Evolutionary conservation across 2,797 vertebrate species (phyloP).

Genomic region (Anabacerthia variegaticeps): DNA sequence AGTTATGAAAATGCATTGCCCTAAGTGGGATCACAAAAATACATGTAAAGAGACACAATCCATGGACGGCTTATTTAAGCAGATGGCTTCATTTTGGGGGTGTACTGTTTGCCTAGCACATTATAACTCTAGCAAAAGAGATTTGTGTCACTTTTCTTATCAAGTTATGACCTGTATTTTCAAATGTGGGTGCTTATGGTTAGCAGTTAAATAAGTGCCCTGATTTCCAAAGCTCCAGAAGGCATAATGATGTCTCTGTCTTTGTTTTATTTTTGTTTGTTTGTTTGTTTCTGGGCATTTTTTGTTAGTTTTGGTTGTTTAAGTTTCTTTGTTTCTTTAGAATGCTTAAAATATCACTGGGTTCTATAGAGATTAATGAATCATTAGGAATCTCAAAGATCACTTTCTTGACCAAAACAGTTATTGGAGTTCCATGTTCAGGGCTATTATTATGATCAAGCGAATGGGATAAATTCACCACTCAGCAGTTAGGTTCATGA

Average conservation of each 20-base stretch:
- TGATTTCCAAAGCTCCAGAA: conserved; percentile 25
- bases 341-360: background rate
- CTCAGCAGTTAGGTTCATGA: background rate
- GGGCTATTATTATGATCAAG: background rate
- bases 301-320: background rate
- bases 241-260: background rate
- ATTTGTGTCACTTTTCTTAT: conserved; percentile 26
- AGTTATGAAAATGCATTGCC: background rate
- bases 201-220: conserved; percentile 51
- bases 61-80: background rate
- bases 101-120: conserved; percentile 51
- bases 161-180: conserved; percentile 43
- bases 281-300: background rate
- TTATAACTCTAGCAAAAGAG: conserved; percentile 34
- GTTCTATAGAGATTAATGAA: background rate
- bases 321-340: background rate
- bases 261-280: background rate
- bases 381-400: background rate
- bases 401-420: background rate
- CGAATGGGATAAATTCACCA: background rate
- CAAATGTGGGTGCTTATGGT: conserved; percentile 5
- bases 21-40: conserved; percentile 1
- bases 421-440: background rate
- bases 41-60: background rate
- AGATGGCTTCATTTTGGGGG: conserved; percentile 38